These are phyloP conservation scores for Coelinius sp. DNA, from an alignment of 2,888 invertebrate species.

Conservation along the genomic window DNA sequence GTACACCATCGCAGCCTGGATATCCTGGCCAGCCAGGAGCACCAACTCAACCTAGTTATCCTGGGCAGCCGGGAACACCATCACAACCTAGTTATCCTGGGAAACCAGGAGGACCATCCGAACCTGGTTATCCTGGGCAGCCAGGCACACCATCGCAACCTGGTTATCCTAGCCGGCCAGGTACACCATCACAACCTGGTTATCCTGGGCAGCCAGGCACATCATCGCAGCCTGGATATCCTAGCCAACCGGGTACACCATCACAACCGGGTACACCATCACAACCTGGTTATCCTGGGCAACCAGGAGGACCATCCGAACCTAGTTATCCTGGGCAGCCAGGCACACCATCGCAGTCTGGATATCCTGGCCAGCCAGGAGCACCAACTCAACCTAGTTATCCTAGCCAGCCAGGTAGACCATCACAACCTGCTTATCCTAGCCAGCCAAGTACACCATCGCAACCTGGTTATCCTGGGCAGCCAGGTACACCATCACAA, in stretches of 20 bases:
- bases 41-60: constrained; percentile 50
- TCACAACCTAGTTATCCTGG: constrained; percentile 52
- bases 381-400: constrained; percentile 50
- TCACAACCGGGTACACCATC: too few relatives aligned
- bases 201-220: constrained; percentile 40
- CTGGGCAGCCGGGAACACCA: constrained; percentile 54
- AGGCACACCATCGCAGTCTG: constrained; percentile 16
- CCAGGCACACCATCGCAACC: constrained; percentile 41
- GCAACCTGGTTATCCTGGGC: constrained; percentile 44
- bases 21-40: constrained; percentile 48
- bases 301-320: background rate
- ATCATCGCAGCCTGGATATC: background rate
- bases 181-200: constrained; percentile 54
- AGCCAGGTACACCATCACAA: constrained; percentile 36
- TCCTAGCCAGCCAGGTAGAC: constrained; percentile 36
- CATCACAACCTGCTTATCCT: constrained; percentile 25
- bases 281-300: background rate
- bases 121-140: constrained; percentile 44
- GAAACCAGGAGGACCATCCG: constrained; percentile 39
- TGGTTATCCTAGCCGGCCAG: too few relatives aligned
- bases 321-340: constrained; percentile 30
- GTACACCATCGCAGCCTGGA: constrained; percentile 44
- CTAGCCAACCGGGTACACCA: too few relatives aligned
- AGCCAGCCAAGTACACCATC: constrained; percentile 6
- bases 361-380: constrained; percentile 46